phyloP scores from a whole-genome alignment of 2,113 vertebrate genomes.

The Ammodramus savannarum region DNA sequence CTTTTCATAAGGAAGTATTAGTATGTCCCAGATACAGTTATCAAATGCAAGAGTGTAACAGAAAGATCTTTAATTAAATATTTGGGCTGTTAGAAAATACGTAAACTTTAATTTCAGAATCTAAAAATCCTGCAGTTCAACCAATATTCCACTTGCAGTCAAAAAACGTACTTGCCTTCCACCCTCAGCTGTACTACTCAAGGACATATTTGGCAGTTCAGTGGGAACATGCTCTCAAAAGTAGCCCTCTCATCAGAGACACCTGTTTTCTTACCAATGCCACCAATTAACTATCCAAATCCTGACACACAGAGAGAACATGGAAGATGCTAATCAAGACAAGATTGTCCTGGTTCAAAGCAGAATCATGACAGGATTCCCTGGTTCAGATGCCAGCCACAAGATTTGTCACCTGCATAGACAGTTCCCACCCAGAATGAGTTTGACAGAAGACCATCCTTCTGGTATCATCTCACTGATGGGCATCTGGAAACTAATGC shows the following conservation, averaged over 20 bases:
- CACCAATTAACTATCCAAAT: not conserved
- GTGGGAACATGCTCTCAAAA: not conserved
- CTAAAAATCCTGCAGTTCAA: not conserved
- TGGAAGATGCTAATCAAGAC: not conserved
- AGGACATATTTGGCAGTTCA: not conserved
- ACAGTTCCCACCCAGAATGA: not conserved
- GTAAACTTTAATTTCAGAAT: not conserved
- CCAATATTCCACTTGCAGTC: not conserved
- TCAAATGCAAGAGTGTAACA: not conserved
- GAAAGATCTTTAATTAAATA: not conserved
- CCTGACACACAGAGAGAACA: not conserved
- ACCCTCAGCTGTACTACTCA: not conserved
- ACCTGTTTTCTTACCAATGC: not conserved
- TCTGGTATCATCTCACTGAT: not conserved
- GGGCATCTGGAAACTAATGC: not conserved
- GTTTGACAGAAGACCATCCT: not conserved
- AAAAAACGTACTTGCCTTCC: rapidly evolving
- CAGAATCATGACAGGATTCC: not conserved
- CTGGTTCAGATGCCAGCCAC: not conserved
- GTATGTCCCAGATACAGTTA: not conserved
- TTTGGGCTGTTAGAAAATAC: not conserved
- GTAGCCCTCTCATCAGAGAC: rapidly evolving
- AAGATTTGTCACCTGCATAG: not conserved
- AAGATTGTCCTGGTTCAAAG: not conserved
- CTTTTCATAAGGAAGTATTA: not conserved